phyloP scores from a whole-genome alignment of 2,888 invertebrate species.

The Drosophila fungiperda region DNA sequence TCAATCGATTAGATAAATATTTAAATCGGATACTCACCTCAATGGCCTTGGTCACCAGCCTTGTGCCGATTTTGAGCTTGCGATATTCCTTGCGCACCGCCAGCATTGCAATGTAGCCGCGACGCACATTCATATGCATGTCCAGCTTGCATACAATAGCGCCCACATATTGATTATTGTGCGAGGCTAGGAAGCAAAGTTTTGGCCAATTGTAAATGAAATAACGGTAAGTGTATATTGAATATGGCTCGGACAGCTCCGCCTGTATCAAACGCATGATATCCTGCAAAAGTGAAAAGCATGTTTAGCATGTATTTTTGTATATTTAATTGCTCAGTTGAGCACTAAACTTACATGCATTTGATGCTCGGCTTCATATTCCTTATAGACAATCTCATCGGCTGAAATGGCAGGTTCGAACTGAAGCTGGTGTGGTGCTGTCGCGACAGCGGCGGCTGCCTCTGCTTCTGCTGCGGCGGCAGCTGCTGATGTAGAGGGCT shows the following conservation, averaged over 20 bases:
- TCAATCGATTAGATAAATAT: background rate
- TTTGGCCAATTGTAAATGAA: conserved; percentile 99
- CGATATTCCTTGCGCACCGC: conserved; percentile 98
- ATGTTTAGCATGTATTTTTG: background rate
- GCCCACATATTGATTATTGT: conserved; percentile 95
- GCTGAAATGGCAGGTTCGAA: conserved; percentile 71
- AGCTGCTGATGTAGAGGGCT: conserved; percentile 49
- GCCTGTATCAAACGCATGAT: conserved; percentile 99
- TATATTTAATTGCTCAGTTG: background rate
- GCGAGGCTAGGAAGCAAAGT: conserved; percentile 97
- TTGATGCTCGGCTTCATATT: conserved; percentile 97
- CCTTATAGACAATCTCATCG: conserved; percentile 87
- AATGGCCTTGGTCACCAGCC: conserved; percentile 92
- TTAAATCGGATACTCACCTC: conserved; percentile 85
- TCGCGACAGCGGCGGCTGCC: conserved; percentile 3
- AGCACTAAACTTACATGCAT: conserved; percentile 88
- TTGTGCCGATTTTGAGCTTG: conserved; percentile 96
- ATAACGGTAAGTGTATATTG: conserved; percentile 99
- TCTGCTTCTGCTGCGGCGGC: conserved; percentile 31
- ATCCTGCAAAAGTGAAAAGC: conserved; percentile 85
- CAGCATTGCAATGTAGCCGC: conserved; percentile 99
- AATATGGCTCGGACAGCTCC: conserved; percentile 99
- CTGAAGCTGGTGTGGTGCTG: conserved; percentile 34
- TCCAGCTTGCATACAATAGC: conserved; percentile 99
- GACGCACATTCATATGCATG: conserved; percentile 94